Base-by-base conservation (phyloP, 2,888 invertebrate species). In the Mythimna albipuncta region DNA sequence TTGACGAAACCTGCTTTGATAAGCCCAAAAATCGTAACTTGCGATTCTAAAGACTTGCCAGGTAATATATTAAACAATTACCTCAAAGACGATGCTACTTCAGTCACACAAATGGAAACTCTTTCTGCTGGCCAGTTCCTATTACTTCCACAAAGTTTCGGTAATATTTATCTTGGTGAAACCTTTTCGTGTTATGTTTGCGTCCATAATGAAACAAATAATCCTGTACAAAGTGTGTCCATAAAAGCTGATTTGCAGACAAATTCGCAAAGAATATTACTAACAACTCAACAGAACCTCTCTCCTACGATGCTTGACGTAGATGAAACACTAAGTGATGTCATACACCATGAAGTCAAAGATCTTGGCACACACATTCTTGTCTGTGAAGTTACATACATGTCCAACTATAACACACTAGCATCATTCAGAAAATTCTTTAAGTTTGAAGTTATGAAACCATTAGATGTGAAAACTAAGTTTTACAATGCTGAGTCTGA, bases 331-430 rank as follows among this genome's bases (percentile, higher is more conserved):
- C 97, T 99, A 21, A 99, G 99, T 95, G 98, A 99, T 95, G 98
- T 99, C 52, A 99, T 99, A 89, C 98, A 99, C 90, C 99, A 99
- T 95, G 99, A 99, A 97, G 99, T 99, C n/a, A 99, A 99, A 94
- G 99, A 99, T 96, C 98, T 99, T 85, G 99, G 99, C 58, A 99
- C 99, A 62, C 99, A 99, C 91, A 99, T 99, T 91, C 96, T 99
- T 84, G 99, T 99, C 2, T 99, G 99, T 95, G 99, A 99, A 94
- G 99, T 99, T 3, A 98, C 98, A 82, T 99, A 99, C 92, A 97
- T 97, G 89, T 98, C 98, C 50, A 97, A 98, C 65, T 97, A 97
- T 76, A 97, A 97, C 70, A 97, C 98, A 83, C 96, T 97, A 50
- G 98, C 98, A 91, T 98, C 98, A 79, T 99, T 99, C 90, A 97